Percentiles rank a stretch among this genome's conserved stretches.
phyloP scores from a whole-genome alignment of 2,888 invertebrate species.

The Lasioglossum calceatum region DNA sequence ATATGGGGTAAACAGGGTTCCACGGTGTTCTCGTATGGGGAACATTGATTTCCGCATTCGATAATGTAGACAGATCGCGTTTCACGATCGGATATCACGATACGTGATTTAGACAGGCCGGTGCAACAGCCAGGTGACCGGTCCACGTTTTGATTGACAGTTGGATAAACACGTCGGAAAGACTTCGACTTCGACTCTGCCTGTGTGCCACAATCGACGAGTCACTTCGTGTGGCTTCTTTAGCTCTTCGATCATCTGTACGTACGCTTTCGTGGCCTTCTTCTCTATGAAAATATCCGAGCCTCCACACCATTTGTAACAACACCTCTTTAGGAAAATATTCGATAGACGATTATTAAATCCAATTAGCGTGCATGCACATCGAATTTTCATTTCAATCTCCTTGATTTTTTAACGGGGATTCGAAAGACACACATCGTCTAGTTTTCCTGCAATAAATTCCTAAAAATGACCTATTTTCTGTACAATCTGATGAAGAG shows the following conservation, averaged over 20 bases:
- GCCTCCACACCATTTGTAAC: slow-evolving; percentile 6
- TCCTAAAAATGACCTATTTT: neutral
- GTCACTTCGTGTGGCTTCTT: slow-evolving; percentile 66
- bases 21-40: slow-evolving; percentile 23
- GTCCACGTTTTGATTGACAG: slow-evolving; percentile 77
- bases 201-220: slow-evolving; percentile 65
- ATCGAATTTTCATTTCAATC: neutral
- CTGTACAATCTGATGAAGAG: neutral
- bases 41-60: slow-evolving; percentile 61
- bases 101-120: slow-evolving; percentile 71
- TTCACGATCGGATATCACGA: slow-evolving; percentile 74
- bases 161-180: slow-evolving; percentile 80
- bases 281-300: slow-evolving; percentile 49
- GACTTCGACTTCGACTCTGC: slow-evolving; percentile 56
- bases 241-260: slow-evolving; percentile 41
- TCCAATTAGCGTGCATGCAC: neutral
- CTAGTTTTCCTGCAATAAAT: neutral
- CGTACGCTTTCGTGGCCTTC: neutral
- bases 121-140: slow-evolving; percentile 66
- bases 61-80: slow-evolving; percentile 62
- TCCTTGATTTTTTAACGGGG: neutral
- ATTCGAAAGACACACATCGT: neutral
- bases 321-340: slow-evolving; percentile 1
- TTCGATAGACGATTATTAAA: neutral
- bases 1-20: slow-evolving; percentile 3